Base-by-base conservation (phyloP, 1,140 invertebrate genomes). In the Hycleus phaleratus region DNA sequence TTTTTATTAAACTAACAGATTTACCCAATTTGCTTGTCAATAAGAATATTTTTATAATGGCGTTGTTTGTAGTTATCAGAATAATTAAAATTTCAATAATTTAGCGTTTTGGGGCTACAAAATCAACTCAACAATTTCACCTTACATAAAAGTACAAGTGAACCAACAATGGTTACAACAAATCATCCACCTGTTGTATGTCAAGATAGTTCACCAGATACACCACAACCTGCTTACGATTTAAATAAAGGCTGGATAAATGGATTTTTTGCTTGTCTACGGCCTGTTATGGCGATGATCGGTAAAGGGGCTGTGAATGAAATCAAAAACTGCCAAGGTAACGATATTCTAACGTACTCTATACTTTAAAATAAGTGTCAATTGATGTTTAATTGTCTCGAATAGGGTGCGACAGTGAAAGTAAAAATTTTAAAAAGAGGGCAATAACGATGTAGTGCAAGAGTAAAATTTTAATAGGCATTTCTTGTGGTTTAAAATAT, bases 261-360 rank as follows among this genome's bases (percentile, higher is more conserved):
- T 61, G 89, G 89, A 0, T 80, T 95, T 44, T 78, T 93, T 49
- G 91, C 90, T 3, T 95, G 92, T 71, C 81, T 95, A 64, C 79
- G 88, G 61, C 91, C 92, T 0, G 85, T 95, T 4, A 84, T 90
- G 76, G 88, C 83, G 12, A 88, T 93, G 59, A 85, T 94, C 25
- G 89, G 88, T 24, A 93, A 93, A 74, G 83, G 86, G 26, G 77
- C 81, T 49, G 77, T 79, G 7, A 80, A 83, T 65, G 86, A 88
- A 74, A 79, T 85, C 60, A 88, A 86, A 74, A 78, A 77, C 57
- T 71, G 67, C 59, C 78, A 72, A 68, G 68, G 72, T 72, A 59
- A 62, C 32, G 38, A 32, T 51, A 44, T 40, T 46, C 12, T 0
- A 18, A 18, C 18, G 18, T 18, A 18, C 12, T 0, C 18, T 18